Evolutionary conservation across 37 sponge, comb jelly and placozoan species (phyloP).

Genomic region (Bolinopsis microptera): DNA sequence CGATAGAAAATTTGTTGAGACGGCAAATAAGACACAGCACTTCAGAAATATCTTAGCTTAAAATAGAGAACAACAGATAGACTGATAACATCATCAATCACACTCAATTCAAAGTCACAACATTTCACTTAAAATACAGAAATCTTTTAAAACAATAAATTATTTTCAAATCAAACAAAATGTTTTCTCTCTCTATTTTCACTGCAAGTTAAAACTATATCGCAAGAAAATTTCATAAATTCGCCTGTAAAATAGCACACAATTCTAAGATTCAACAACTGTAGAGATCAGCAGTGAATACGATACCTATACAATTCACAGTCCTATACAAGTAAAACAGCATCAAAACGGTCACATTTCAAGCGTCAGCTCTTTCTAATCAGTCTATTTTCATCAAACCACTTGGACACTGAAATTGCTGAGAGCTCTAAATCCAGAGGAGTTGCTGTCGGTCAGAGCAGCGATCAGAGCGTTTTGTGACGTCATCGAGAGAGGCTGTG

Average conservation of each 20-base stretch:
- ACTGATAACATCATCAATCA: background rate
- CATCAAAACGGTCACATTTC: background rate
- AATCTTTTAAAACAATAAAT: background rate
- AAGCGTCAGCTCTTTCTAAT: background rate
- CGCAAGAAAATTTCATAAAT: background rate
- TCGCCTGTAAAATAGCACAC: background rate
- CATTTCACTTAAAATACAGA: background rate
- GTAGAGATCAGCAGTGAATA: no score
- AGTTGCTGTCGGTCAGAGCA: conserved; percentile 1
- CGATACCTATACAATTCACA: background rate
- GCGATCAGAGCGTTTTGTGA: conserved; percentile 16
- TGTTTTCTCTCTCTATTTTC: background rate
- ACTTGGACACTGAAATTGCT: conserved; percentile 34
- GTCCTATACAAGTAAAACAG: background rate
- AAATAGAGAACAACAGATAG: background rate
- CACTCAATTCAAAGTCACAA: background rate
- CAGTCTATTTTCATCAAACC: background rate
- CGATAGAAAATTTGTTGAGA: background rate
- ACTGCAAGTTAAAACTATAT: conserved; percentile 25
- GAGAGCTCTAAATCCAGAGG: background rate
- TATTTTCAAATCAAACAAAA: background rate
- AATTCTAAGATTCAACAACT: background rate
- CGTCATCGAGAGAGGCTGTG: background rate
- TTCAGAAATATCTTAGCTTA: background rate
- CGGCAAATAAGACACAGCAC: background rate